These are phyloP conservation scores for Blastomussa wellsi DNA, from an alignment of 92 coral and sea anemone genomes.

Conservation along the genomic window DNA sequence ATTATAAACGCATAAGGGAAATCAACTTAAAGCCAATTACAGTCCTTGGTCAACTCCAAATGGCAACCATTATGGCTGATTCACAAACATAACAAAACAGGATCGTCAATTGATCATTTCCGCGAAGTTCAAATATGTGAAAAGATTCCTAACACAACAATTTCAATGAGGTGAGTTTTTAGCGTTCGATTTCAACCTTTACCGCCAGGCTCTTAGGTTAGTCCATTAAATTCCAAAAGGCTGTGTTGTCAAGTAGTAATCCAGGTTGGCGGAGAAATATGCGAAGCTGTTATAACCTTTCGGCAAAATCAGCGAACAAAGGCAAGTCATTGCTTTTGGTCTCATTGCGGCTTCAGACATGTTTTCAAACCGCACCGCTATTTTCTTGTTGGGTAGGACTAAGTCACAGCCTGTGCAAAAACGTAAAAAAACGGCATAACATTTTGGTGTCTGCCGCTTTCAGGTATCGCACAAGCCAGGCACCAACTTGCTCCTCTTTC, in stretches of 20 bases:
- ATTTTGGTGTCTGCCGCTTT: slow-evolving; percentile 16
- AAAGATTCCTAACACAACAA: slow-evolving; percentile 13
- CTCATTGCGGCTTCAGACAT: slow-evolving; percentile 24
- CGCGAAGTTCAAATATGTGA: background rate
- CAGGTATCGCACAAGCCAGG: slow-evolving; percentile 41
- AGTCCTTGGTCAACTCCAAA: background rate
- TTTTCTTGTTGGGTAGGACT: slow-evolving; percentile 16
- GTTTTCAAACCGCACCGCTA: slow-evolving; percentile 14
- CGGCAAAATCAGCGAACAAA: slow-evolving; percentile 18
- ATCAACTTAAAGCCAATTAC: background rate
- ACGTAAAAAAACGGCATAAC: slow-evolving; percentile 20
- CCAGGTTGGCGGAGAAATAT: slow-evolving; percentile 30
- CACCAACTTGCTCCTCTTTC: slow-evolving; percentile 20
- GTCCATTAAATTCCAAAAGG: slow-evolving; percentile 19
- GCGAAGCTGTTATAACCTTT: slow-evolving; percentile 28
- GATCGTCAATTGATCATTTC: background rate
- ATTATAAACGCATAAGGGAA: no score
- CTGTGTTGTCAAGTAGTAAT: slow-evolving; percentile 15
- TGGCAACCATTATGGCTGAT: background rate
- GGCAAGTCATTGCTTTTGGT: slow-evolving; percentile 26
- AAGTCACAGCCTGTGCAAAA: slow-evolving; percentile 35
- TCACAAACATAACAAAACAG: background rate
- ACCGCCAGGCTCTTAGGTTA: background rate
- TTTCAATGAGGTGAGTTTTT: background rate
- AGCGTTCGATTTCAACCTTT: background rate